A percentile compares a stretch with the other conserved stretches of the same genome.
These are phyloP conservation scores for Apodemus speciosus DNA, from an alignment of 2,113 vertebrate species.

Conservation along the genomic window DNA sequence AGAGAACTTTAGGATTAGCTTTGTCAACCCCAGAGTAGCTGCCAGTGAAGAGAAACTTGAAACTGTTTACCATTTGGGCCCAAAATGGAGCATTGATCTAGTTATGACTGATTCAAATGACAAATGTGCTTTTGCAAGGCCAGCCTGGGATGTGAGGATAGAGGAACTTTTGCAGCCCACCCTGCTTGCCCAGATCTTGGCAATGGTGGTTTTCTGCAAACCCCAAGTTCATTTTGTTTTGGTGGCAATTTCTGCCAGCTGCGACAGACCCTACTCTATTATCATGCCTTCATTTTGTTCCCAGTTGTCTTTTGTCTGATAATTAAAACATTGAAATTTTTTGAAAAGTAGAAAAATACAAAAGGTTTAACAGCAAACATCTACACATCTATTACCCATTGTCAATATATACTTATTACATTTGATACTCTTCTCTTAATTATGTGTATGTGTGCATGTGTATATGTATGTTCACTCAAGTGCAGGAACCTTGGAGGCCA, in stretches of 20 bases:
- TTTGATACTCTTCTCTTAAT: neutral
- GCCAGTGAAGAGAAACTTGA: constrained; percentile 26
- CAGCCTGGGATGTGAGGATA: neutral
- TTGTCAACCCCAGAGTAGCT: constrained; percentile 23
- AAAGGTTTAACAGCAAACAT: neutral
- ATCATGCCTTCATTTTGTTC: neutral
- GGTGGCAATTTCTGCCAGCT: neutral
- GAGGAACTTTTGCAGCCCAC: neutral
- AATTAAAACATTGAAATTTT: neutral
- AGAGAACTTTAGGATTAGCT: constrained; percentile 40
- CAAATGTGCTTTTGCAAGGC: neutral
- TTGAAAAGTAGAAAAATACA: neutral
- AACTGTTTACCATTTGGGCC: neutral
- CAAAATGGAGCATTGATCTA: neutral
- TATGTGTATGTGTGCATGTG: neutral
- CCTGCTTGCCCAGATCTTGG: neutral
- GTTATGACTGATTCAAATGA: neutral
- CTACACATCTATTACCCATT: neutral
- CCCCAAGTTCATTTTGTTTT: fast-evolving
- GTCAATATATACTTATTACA: neutral
- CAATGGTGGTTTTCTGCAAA: neutral
- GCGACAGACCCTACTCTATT: neutral
- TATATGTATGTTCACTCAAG: neutral
- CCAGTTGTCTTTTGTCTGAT: neutral
- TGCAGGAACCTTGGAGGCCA: neutral